A percentile compares a stretch with the other conserved stretches of the same genome.
Conservation (phyloP, 2,113 vertebrate genomes). For the Hyperopisus bebe region DNA sequence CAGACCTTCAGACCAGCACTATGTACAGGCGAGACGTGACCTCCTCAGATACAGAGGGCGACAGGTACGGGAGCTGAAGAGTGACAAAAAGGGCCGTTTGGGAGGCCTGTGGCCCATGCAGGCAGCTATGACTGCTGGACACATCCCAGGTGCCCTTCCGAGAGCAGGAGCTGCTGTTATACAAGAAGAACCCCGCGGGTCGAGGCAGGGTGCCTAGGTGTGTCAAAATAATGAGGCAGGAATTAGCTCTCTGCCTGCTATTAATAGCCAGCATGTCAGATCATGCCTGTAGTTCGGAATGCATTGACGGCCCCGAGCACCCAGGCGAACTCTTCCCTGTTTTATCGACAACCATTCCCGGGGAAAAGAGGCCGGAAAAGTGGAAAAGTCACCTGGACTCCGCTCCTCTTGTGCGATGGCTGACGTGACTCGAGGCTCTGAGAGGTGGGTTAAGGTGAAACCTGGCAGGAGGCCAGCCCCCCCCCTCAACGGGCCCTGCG, state of each 20-base stretch:
- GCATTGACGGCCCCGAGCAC: background rate
- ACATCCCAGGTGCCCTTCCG: background rate
- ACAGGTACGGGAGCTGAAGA: background rate
- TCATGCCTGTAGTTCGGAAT: slow-evolving; percentile 14
- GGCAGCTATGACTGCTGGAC: background rate
- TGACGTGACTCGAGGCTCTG: background rate
- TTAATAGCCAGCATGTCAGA: slow-evolving; percentile 24
- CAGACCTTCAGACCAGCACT: background rate
- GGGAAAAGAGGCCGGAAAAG: background rate
- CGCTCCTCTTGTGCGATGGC: background rate
- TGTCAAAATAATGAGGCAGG: slow-evolving; percentile 16
- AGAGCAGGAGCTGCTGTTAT: background rate
- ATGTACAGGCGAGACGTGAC: background rate
- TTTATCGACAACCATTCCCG: background rate
- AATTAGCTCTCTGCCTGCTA: slow-evolving; percentile 25
- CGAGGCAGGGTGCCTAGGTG: background rate
- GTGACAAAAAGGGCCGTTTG: background rate
- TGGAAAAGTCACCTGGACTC: background rate
- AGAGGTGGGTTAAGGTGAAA: background rate
- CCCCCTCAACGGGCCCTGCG: background rate
- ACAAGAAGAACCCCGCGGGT: background rate
- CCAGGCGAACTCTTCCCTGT: background rate
- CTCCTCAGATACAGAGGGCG: background rate
- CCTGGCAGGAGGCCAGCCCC: background rate
- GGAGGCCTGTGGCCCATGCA: background rate